These are phyloP conservation scores for Liasis olivaceus DNA, from an alignment of 2,797 vertebrate genomes.

Conservation along the genomic window DNA sequence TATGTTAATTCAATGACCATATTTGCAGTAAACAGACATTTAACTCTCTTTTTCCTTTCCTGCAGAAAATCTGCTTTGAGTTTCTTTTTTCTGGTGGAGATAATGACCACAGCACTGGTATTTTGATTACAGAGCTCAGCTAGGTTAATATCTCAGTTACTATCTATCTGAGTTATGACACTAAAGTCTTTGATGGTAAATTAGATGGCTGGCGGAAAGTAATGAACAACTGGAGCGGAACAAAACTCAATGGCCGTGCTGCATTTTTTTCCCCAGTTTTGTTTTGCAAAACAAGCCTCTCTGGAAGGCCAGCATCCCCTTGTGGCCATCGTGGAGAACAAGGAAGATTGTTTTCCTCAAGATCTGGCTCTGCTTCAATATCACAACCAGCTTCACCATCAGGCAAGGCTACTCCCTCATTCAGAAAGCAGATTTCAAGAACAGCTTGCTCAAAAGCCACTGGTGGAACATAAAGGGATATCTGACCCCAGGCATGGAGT, in stretches of 20 bases:
- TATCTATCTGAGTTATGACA: not conserved
- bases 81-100: not conserved
- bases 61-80: not conserved
- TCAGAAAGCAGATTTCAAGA: not conserved
- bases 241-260: not conserved
- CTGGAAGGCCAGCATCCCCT: slow-evolving; percentile 52
- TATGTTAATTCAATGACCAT: not conserved
- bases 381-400: not conserved
- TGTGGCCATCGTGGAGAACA: slow-evolving; percentile 25
- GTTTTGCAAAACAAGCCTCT: not conserved
- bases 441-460: not conserved
- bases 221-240: not conserved
- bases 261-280: not conserved
- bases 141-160: not conserved
- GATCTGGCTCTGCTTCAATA: not conserved
- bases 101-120: not conserved
- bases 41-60: not conserved
- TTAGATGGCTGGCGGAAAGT: not conserved
- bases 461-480: not conserved
- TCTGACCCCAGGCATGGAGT: not conserved
- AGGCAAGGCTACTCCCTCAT: not conserved
- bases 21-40: not conserved
- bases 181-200: not conserved
- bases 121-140: not conserved
- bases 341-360: not conserved